A percentile compares a stretch with the other conserved stretches of the same genome.
Evolutionary conservation across 2,113 vertebrate genomes (phyloP).

Genomic region (Zosterops hypoxanthus): DNA sequence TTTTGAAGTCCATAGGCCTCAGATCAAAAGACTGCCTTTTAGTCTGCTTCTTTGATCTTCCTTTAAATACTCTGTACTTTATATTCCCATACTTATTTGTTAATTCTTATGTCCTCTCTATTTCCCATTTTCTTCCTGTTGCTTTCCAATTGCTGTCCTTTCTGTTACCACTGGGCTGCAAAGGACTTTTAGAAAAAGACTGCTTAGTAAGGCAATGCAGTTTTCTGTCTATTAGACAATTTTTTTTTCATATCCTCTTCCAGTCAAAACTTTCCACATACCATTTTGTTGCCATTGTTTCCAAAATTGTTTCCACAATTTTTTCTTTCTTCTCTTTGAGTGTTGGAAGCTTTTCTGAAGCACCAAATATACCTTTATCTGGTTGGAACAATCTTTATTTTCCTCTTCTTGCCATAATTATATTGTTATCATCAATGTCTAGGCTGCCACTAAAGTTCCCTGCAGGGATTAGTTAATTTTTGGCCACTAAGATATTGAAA

Average conservation of each 20-base stretch:
- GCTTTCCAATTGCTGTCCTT: neutral
- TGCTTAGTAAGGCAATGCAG: neutral
- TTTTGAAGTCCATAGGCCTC: neutral
- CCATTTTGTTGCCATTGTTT: neutral
- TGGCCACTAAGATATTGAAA: neutral
- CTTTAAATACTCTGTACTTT: neutral
- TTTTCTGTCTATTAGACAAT: neutral
- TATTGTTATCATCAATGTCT: neutral
- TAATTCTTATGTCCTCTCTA: neutral
- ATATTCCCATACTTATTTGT: neutral
- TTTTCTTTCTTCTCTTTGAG: neutral
- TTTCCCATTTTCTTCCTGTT: neutral
- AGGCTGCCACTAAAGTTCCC: neutral
- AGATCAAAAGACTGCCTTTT: neutral
- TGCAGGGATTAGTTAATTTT: neutral
- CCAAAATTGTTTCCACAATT: neutral
- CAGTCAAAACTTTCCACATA: neutral
- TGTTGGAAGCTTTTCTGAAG: neutral
- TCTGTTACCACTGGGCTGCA: neutral
- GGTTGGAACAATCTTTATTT: neutral
- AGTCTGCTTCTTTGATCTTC: neutral
- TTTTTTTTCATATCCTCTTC: neutral
- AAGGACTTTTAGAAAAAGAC: neutral
- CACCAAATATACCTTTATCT: neutral
- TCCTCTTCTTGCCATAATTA: neutral